Conservation (phyloP, 2,797 vertebrate species). For the Sebastolobus alascanus region DNA sequence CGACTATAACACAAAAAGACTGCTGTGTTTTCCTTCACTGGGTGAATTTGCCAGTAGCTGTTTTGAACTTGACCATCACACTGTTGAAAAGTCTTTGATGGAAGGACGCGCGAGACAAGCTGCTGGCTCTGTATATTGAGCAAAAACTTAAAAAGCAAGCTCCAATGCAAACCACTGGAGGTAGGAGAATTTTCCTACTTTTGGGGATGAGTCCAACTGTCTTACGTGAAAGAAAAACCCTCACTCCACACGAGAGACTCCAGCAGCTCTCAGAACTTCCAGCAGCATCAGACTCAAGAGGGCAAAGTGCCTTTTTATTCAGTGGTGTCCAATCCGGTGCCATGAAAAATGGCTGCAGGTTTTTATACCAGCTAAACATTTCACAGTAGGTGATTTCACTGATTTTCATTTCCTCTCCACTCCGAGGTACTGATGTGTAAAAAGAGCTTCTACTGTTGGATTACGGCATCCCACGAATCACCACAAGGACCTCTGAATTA, state of each 20-base stretch:
- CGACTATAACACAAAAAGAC: constrained; percentile 16
- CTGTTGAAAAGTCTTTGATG: constrained; percentile 32
- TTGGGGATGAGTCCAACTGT: background rate
- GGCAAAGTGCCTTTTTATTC: constrained; percentile 7
- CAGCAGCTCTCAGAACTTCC: constrained; percentile 8
- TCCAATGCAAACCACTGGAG: constrained; percentile 33
- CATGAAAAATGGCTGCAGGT: constrained; percentile 3
- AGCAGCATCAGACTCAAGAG: constrained; percentile 4
- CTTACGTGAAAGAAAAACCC: background rate
- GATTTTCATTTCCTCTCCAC: background rate
- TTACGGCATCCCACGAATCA: background rate
- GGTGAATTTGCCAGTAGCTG: constrained; percentile 15
- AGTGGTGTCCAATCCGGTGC: background rate
- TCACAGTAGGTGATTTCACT: background rate
- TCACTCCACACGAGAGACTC: constrained; percentile 1
- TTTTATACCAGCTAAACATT: background rate
- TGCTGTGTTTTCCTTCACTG: background rate
- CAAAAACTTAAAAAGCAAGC: constrained; percentile 24
- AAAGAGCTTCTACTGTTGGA: background rate
- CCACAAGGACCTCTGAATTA: background rate
- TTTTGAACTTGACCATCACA: constrained; percentile 34
- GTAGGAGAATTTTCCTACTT: background rate
- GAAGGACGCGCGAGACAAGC: constrained; percentile 17
- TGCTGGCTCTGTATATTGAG: constrained; percentile 30
- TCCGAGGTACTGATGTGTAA: background rate